Percentiles rank a stretch among this genome's conserved stretches.
Conservation (phyloP, 2,113 vertebrate genomes). For the Aramus guarauna region DNA sequence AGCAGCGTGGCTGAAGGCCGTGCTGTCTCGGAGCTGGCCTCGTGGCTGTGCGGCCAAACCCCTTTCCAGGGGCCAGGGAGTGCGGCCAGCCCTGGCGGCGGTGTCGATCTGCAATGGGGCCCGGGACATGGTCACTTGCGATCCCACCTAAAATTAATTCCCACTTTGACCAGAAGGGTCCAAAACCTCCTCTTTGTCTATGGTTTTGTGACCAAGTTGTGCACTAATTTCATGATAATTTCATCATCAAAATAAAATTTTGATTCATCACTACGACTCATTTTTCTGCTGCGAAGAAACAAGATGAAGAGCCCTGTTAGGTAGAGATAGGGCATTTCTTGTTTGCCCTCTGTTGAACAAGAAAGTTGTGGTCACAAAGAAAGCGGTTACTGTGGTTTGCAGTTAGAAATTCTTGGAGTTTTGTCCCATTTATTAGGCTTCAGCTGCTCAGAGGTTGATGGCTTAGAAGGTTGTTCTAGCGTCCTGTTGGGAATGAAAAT, state of each 20-base stretch:
- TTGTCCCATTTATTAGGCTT: neutral
- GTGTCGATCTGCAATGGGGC: neutral
- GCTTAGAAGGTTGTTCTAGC: neutral
- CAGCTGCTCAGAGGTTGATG: neutral
- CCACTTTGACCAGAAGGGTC: neutral
- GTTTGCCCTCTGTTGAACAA: neutral
- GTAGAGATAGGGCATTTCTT: neutral
- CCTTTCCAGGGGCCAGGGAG: neutral
- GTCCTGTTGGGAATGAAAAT: neutral
- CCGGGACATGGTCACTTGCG: neutral
- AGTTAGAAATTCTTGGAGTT: neutral
- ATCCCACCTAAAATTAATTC: neutral
- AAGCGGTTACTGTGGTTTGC: neutral
- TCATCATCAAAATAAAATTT: neutral
- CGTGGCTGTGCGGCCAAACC: neutral
- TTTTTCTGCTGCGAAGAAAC: neutral
- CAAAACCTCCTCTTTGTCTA: neutral
- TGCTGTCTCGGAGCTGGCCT: neutral
- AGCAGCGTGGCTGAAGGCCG: neutral
- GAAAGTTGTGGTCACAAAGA: neutral
- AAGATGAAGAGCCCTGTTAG: neutral
- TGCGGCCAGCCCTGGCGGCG: accelerated
- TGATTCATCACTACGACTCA: neutral
- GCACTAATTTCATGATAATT: neutral
- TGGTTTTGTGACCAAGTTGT: neutral